Conservation (phyloP, 2,797 vertebrate species). For the Paedocypris micromegethes region DNA sequence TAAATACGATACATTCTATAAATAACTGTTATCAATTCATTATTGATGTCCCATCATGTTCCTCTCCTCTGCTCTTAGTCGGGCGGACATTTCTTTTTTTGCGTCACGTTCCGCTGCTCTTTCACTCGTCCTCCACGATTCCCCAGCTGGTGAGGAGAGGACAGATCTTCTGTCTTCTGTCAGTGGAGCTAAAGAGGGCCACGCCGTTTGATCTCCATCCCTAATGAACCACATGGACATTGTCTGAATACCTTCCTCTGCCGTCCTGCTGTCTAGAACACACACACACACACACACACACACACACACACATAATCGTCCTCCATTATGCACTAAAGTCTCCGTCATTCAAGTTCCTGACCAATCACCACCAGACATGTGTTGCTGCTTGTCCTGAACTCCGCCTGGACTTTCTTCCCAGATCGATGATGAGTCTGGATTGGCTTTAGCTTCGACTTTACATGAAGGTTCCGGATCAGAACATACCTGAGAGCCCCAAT, state of each 20-base stretch:
- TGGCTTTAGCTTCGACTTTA: constrained; percentile 33
- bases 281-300: constrained; percentile 2
- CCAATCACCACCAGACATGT: constrained; percentile 14
- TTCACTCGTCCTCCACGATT: constrained; percentile 8
- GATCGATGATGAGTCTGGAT: constrained; percentile 41
- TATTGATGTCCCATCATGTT: background rate
- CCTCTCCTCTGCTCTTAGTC: background rate
- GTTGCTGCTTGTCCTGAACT: constrained; percentile 31
- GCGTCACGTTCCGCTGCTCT: constrained; percentile 1
- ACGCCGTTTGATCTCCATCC: constrained; percentile 42
- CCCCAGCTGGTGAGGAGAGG: constrained; percentile 47
- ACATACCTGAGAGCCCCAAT: constrained; percentile 14
- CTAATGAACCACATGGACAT: constrained; percentile 43
- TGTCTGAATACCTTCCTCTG: constrained; percentile 40
- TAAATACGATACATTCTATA: no score
- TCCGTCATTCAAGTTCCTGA: constrained; percentile 19
- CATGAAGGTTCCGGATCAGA: constrained; percentile 31
- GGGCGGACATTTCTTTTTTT: background rate
- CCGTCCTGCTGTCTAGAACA: constrained; percentile 24
- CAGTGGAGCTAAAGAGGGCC: constrained; percentile 40
- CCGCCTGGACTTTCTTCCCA: constrained; percentile 32
- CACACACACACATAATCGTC: background rate
- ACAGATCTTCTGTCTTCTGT: constrained; percentile 44
- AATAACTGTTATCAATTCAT: background rate
- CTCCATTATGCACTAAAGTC: constrained; percentile 1